Percentiles rank a stretch among this genome's conserved stretches.
Conservation (phyloP, 2,888 invertebrate genomes). For the Cephus spinipes region DNA sequence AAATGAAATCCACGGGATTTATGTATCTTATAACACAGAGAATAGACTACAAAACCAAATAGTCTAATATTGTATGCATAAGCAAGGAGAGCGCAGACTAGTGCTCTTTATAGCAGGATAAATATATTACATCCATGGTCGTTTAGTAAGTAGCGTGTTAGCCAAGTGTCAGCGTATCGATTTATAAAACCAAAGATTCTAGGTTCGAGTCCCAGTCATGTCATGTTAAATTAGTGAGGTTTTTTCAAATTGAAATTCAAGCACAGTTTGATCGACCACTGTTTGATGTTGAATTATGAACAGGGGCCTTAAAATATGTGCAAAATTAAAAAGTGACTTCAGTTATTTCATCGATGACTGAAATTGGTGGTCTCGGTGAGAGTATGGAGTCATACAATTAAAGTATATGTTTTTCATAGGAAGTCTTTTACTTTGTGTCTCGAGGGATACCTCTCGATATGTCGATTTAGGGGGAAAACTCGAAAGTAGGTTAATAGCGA, state of each 20-base stretch:
- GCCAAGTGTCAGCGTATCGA: not conserved
- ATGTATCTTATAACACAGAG: not conserved
- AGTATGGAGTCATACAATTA: slow-evolving; percentile 44
- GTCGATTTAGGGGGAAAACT: not conserved
- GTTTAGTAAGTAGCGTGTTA: not conserved
- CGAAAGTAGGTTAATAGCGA: not conserved
- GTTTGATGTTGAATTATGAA: slow-evolving; percentile 28
- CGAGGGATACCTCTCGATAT: not conserved
- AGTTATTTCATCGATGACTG: slow-evolving; percentile 46
- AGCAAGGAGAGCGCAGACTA: not conserved
- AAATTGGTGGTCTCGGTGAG: slow-evolving; percentile 25
- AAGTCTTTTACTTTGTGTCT: not conserved
- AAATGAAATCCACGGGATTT: not conserved
- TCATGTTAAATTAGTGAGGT: too few species aligned
- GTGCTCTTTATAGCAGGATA: too few species aligned
- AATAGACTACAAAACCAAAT: not conserved
- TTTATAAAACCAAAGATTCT: not conserved
- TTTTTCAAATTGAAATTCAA: not conserved
- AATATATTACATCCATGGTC: not conserved
- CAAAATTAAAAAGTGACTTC: slow-evolving; percentile 45
- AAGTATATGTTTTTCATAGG: not conserved
- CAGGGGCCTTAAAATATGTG: slow-evolving; percentile 57
- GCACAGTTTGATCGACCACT: slow-evolving; percentile 61
- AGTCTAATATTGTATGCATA: not conserved
- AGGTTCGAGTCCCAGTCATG: not conserved